These are phyloP conservation scores for Apogon hyalosoma DNA, from an alignment of 2,797 vertebrate genomes.

Conservation along the genomic window DNA sequence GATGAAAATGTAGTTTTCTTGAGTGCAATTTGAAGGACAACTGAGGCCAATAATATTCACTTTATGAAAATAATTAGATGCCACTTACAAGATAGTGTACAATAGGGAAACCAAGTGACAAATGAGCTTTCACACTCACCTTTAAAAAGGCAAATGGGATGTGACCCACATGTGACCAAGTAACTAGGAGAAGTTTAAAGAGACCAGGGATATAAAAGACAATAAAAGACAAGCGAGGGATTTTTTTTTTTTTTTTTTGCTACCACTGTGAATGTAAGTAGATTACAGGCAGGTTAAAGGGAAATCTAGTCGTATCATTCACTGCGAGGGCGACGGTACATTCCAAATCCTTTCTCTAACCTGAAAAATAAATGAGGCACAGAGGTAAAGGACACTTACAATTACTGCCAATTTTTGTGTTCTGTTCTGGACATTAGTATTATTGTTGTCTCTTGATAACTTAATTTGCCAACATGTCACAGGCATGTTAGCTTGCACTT, in stretches of 20 bases:
- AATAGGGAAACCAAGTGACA: constrained; percentile 8
- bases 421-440: constrained; percentile 59
- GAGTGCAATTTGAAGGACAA: constrained; percentile 7
- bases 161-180: constrained; percentile 23
- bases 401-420: constrained; percentile 77
- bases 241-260: constrained; percentile 29
- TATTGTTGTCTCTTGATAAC: constrained; percentile 68
- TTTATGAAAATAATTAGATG: constrained; percentile 25
- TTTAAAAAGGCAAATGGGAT: constrained; percentile 7
- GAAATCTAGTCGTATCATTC: constrained; percentile 53
- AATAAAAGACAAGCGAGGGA: constrained; percentile 9
- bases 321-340: constrained; percentile 44
- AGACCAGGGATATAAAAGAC: background rate
- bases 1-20: constrained; percentile 8
- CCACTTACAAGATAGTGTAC: constrained; percentile 5
- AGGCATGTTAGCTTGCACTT: constrained; percentile 72
- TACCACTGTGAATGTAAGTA: constrained; percentile 54
- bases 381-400: constrained; percentile 64
- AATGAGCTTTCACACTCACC: constrained; percentile 16
- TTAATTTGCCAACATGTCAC: constrained; percentile 70
- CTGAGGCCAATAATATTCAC: constrained; percentile 11
- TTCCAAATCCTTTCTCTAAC: constrained; percentile 69
- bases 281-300: constrained; percentile 43
- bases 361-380: constrained; percentile 62
- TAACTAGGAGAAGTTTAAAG: constrained; percentile 18